phyloP scores from a whole-genome alignment of 1,140 invertebrate genomes.

The Trachymyrmex cornetzi region DNA sequence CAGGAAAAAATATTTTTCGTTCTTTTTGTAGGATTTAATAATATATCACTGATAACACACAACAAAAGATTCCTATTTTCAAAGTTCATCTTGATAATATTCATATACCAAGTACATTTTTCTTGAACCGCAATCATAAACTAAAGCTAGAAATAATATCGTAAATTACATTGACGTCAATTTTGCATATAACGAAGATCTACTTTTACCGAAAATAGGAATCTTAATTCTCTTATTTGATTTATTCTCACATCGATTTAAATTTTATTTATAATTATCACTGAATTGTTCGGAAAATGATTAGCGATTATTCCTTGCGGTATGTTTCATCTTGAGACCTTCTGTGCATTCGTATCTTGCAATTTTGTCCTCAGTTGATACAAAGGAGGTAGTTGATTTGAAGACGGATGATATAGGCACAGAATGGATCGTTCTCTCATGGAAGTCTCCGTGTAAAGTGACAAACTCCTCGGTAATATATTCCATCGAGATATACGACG shows the following conservation, averaged over 20 bases:
- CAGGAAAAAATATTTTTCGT: neutral
- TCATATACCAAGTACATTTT: too few relatives aligned
- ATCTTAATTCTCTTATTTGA: too few relatives aligned
- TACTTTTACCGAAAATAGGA: too few relatives aligned
- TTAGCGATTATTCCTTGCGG: neutral
- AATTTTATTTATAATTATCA: neutral
- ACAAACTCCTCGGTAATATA: conserved; percentile 15
- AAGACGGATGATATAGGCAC: neutral
- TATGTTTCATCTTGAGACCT: neutral
- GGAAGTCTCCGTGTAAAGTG: conserved; percentile 49
- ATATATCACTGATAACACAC: too few relatives aligned
- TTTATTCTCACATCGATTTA: neutral
- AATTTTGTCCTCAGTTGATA: conserved; percentile 20
- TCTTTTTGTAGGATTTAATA: neutral
- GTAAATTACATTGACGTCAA: too few relatives aligned
- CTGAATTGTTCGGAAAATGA: neutral
- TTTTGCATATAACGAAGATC: too few relatives aligned
- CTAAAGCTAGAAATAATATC: too few relatives aligned
- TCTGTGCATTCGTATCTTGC: neutral
- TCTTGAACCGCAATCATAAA: too few relatives aligned
- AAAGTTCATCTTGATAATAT: too few relatives aligned
- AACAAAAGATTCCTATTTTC: too few relatives aligned
- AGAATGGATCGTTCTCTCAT: conserved; percentile 68
- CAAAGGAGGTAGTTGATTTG: conserved; percentile 32
- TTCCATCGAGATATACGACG: conserved; percentile 35